Evolutionary conservation across 1,140 invertebrate genomes (phyloP).

Genomic region (Lasioglossum albipes): DNA sequence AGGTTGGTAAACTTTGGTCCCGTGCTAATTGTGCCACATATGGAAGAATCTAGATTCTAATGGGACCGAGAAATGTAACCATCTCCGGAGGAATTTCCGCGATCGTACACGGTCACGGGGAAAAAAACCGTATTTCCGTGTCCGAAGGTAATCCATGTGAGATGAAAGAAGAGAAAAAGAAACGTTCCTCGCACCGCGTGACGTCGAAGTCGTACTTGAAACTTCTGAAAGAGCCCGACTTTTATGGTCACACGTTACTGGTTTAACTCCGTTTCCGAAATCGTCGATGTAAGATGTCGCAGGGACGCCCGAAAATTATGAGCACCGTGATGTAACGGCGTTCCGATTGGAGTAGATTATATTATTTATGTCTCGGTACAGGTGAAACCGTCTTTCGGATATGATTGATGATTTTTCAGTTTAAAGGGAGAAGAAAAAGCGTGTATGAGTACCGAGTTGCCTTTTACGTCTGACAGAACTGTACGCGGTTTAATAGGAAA

Average conservation of each 20-base stretch:
- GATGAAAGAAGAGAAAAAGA: constrained; percentile 7
- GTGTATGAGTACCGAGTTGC: too few species aligned
- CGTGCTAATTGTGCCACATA: neutral
- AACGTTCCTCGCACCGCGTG: constrained; percentile 4
- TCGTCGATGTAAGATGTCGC: neutral
- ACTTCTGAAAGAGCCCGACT: constrained; percentile 38
- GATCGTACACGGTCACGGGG: neutral
- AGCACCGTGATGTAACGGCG: constrained; percentile 27
- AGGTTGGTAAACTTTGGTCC: neutral
- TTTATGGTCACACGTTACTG: constrained; percentile 50
- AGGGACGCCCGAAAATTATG: neutral
- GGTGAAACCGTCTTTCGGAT: neutral
- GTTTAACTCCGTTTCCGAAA: constrained; percentile 28
- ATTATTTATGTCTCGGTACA: too few species aligned
- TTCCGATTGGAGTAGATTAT: neutral
- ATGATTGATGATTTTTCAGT: neutral
- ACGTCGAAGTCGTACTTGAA: constrained; percentile 45
- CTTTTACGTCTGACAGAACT: neutral
- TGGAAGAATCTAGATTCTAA: neutral
- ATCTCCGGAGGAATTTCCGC: neutral
- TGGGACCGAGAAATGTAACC: neutral
- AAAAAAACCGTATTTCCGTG: neutral
- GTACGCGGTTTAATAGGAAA: neutral
- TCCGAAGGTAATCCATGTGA: neutral
- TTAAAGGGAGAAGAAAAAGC: neutral